phyloP scores from a whole-genome alignment of 2,113 vertebrate genomes.

The Spea multiplicata region DNA sequence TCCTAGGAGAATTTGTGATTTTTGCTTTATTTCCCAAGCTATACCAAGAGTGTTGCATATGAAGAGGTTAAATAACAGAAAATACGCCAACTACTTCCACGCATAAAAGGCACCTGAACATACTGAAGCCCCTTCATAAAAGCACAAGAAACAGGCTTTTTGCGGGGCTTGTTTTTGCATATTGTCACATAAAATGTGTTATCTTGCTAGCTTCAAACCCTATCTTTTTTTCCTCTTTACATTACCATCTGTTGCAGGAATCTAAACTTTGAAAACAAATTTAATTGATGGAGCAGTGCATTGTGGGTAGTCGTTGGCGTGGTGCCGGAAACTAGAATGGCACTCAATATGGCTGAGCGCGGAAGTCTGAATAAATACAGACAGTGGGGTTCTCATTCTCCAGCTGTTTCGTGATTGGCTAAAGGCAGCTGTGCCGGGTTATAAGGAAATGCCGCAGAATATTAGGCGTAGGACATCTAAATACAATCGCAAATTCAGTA shows the following conservation, averaged over 20 bases:
- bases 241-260: constrained; percentile 48
- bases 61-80: constrained; percentile 33
- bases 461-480: too few species aligned
- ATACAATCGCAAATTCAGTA: too few species aligned
- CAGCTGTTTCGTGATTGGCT: not conserved
- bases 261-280: constrained; percentile 50
- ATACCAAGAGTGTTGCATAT: not conserved
- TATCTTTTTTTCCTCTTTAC: constrained; percentile 47
- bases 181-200: constrained; percentile 50
- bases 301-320: constrained; percentile 35
- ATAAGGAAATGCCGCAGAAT: not conserved
- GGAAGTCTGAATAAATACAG: constrained; percentile 16
- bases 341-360: constrained; percentile 24
- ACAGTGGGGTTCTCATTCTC: not conserved
- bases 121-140: constrained; percentile 37
- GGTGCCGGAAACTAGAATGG: constrained; percentile 42
- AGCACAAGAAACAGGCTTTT: constrained; percentile 43
- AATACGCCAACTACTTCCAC: constrained; percentile 11
- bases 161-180: constrained; percentile 46
- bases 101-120: constrained; percentile 43
- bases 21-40: not conserved
- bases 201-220: constrained; percentile 46
- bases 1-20: not conserved
- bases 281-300: constrained; percentile 43
- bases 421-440: not conserved